phyloP scores from a whole-genome alignment of 1,140 invertebrate species.

The Hetaerina americana region DNA sequence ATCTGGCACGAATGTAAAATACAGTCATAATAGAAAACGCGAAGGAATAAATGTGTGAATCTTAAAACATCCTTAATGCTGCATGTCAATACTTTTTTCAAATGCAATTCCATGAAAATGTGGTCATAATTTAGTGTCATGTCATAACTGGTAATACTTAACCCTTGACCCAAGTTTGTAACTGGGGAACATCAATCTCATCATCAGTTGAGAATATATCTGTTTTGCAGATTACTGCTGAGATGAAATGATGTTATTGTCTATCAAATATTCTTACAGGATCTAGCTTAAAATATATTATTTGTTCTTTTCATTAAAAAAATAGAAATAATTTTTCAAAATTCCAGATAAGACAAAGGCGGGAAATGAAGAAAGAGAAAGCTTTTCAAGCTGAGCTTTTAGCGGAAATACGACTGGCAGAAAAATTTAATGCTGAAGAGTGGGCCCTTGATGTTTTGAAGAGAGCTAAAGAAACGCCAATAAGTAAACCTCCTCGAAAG shows the following conservation, averaged over 20 bases:
- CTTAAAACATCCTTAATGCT: too few species aligned
- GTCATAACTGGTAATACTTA: too few species aligned
- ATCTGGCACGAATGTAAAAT: too few species aligned
- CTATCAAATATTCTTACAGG: not conserved
- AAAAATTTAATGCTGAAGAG: constrained; percentile 57
- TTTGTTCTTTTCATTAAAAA: constrained; percentile 2
- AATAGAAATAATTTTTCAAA: constrained; percentile 2
- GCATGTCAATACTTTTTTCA: too few species aligned
- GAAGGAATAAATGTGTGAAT: too few species aligned
- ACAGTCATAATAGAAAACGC: too few species aligned
- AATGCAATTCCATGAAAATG: too few species aligned
- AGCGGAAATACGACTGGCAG: constrained; percentile 50
- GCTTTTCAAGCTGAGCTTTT: constrained; percentile 55
- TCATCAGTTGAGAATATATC: too few species aligned
- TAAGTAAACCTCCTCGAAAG: not conserved
- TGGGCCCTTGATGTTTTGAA: constrained; percentile 50
- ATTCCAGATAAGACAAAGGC: constrained; percentile 35
- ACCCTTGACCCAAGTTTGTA: too few species aligned
- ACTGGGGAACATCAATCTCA: too few species aligned
- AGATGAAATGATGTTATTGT: not conserved
- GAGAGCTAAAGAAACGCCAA: constrained; percentile 33
- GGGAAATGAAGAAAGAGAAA: constrained; percentile 59
- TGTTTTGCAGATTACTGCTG: too few species aligned
- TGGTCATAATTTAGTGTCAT: too few species aligned
- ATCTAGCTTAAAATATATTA: constrained; percentile 8